Conservation (phyloP, 2,888 invertebrate species). For the Eledone cirrhosa region DNA sequence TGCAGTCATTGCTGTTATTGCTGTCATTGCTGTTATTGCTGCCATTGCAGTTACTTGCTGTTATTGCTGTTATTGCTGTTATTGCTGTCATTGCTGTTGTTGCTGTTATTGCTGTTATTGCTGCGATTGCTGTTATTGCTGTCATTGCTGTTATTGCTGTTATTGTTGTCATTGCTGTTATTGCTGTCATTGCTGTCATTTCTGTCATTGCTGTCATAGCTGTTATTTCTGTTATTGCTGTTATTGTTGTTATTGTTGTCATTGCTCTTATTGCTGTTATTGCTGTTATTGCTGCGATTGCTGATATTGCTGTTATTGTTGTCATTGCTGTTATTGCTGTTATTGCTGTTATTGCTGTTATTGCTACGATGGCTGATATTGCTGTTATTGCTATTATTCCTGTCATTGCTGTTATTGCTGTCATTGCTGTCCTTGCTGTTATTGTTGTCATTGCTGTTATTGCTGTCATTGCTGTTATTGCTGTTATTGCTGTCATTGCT, state of each 20-base stretch:
- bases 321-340: conserved; percentile 9
- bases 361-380: no score
- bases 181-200: no score
- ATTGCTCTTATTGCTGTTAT: no score
- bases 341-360: not conserved
- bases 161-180: conserved; percentile 9
- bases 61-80: conserved; percentile 3
- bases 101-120: not conserved
- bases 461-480: not conserved
- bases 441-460: not conserved
- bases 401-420: conserved; percentile 7
- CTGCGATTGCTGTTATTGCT: conserved; percentile 11
- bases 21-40: conserved; percentile 13
- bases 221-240: no score
- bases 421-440: not conserved
- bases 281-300: no score
- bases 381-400: conserved; percentile 5
- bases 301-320: conserved; percentile 2
- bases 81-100: not conserved
- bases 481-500: not conserved
- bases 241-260: no score
- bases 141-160: not conserved
- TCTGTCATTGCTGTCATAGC: no score
- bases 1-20: not conserved
- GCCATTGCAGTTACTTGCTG: no score